Base-by-base conservation (phyloP, 2,888 invertebrate species). In the Pollenia angustigena region DNA sequence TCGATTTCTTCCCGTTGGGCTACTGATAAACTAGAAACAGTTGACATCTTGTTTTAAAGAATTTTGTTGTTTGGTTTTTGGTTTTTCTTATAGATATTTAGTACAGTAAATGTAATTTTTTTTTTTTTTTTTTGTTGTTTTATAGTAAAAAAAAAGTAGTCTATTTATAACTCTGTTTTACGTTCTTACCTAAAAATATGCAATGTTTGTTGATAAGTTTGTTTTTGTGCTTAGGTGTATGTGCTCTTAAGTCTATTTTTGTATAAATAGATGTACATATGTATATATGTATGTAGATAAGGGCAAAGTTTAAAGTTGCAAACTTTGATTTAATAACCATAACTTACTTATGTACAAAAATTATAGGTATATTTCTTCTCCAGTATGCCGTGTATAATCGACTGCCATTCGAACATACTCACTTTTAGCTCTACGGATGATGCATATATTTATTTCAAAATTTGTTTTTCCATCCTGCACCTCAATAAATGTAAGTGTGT, bases 321-420 rank as follows among this genome's bases (percentile, higher is more conserved):
- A 87, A 87, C 87, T 87, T 87, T 87, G 87, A 87, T 87, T 84
- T 81, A 76, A 84, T 87, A 87, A 87, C 84, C 87, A 87, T 84
- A 81, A 87, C 83, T 83, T 72, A 76, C 83, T 83, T 72, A 76
- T 76, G 80, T 72, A 83, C 44, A 83, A 87, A 86, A 87, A 76
- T 72, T 72, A 68, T 76, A 72, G 62, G 56, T 72, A 54, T 52
- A 72, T 78, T 83, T 58, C 44, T 44, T 23, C 12, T 23, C 14
- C 18, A 14, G 3, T 18, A 54, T 72, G 32, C 62, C 23, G 54
- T 40, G 14, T 46, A 75, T 82, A 85, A 85, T 85, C 85, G 75
- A 83, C 75, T 76, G 54, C 79, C 69, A 58, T 64, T 78, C 62
- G 69, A 78, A 74, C 42, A 62, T 69, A n/a, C 60, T 75, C 50